These are phyloP conservation scores for Cordilura impudica DNA, from an alignment of 2,888 invertebrate species.

Conservation along the genomic window DNA sequence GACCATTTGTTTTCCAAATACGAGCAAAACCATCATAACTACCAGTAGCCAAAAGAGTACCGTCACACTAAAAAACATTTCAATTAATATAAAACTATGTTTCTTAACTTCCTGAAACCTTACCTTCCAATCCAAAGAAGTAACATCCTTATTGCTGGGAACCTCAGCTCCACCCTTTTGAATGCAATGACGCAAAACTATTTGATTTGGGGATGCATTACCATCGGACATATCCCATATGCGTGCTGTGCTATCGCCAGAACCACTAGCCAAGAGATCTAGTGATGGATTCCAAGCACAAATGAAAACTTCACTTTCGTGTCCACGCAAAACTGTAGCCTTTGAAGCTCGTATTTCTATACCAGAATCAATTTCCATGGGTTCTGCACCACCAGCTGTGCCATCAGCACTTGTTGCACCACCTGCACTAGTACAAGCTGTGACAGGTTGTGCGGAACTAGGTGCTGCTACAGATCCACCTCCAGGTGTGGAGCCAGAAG, in stretches of 20 bases:
- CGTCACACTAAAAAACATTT: constrained; percentile 89
- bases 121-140: constrained; percentile 99
- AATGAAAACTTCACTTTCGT: constrained; percentile 99
- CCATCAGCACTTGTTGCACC: not conserved
- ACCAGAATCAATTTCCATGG: constrained; percentile 88
- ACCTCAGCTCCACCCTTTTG: constrained; percentile 98
- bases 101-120: constrained; percentile 65
- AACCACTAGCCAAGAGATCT: constrained; percentile 98
- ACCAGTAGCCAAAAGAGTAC: constrained; percentile 96
- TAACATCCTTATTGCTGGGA: constrained; percentile 99
- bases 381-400: constrained; percentile 77
- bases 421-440: constrained; percentile 49
- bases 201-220: constrained; percentile 90
- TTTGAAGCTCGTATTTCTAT: constrained; percentile 97
- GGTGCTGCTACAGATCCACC: constrained; percentile 62
- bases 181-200: constrained; percentile 96
- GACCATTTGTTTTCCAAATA: constrained; percentile 98
- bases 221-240: constrained; percentile 99
- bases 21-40: constrained; percentile 99
- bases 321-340: constrained; percentile 95
- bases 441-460: constrained; percentile 61
- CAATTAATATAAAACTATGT: not conserved
- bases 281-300: constrained; percentile 99
- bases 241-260: constrained; percentile 98
- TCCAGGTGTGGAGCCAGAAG: constrained; percentile 60